Evolutionary conservation across 1,140 invertebrate species (phyloP), one percentile per base, ranked within the genome.

Genomic region (Neodiprion virginianus): DNA sequence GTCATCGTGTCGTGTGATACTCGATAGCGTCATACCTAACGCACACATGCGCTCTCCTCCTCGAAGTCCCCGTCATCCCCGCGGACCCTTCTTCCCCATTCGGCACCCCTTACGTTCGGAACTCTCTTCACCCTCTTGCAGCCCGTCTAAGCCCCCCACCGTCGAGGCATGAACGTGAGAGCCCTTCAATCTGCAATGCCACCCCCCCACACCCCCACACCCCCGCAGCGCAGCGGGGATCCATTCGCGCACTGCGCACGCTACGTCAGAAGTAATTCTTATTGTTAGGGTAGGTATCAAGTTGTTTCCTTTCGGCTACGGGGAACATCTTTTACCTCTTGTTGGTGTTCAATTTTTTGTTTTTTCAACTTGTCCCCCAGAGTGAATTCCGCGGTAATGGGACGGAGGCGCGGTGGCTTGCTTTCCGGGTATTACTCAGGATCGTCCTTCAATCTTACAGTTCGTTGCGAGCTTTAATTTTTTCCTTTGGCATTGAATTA

Each of bases 1-100:
- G 53, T 61, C 53, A 61, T 61, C 53, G 53, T 61, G 53, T 61
- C 53, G 53, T 61, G 53, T 61, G 53, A 61, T 61, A 61, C 53
- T 61, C 53, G n/a, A 61, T 61, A 12, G 53, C 53, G 53, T 61
- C 53, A 61, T 61, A 61, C 53, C 28, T 40, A 40, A 1, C 28
- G n/a, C 53, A 61, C n/a, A 61, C 53, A 61, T 17, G 53, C 53
- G 53, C 53, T 14, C 53, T 61, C 53, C n/a, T 61, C 11, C 11
- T 17, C 53, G 11, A 12, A 12, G 11, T 61, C 53, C 53, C 28
- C 28, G 28, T 40, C n/a, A 61, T n/a, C 53, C 53, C 53, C 53
- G 1, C 11, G n/a, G 11, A 11, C 53, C 53, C 53, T n/a, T 61
- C 11, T 61, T 61, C 53, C 0, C n/a, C n/a, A 61, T 61, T 61